Evolutionary conservation across 2,113 vertebrate genomes (phyloP), one percentile per base, ranked within the genome.

Genomic region (Misgurnus mizolepis): DNA sequence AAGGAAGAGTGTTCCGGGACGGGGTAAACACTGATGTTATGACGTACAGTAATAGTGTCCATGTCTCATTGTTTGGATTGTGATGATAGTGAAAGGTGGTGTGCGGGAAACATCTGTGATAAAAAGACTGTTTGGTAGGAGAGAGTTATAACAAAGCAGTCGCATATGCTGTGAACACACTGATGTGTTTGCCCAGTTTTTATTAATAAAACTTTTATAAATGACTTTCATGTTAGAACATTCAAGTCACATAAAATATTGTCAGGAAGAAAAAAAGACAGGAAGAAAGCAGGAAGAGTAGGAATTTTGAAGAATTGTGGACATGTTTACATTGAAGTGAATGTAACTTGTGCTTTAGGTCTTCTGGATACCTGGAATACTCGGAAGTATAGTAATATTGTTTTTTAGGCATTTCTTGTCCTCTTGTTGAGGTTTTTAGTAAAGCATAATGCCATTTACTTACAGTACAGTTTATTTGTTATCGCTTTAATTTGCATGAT

Each of bases 41-140:
- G 67, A 22, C 27, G 45, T 67, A 64, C 34, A 50, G 58, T 80
- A 67, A 75, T 76, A 68, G 22, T 43, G 10, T 50, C 66, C 61
- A 56, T 66, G 22, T 88, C 76, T 87, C 82, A 91, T 90, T 88
- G 84, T 89, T 88, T 87, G 89, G 86, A 88, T 91, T 88, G 89
- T 89, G 87, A 83, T 88, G 79, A 75, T 78, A 82, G 61, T 86
- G 84, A 86, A 83, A 83, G 80, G 76, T 58, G 64, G 84, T 85
- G 82, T 85, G 80, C 40, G 65, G 88, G 89, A 87, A 79, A 50
- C 88, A 90, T 83, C 84, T 84, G 87, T 61, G 18, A 82, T 56
- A 75, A 61, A 22, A 72, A 73, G 0, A n/a, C 75, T 43, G 56
- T 49, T 58, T 34, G 60, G 64, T 56, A 64, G 58, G 83, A 80